Conservation (phyloP, 2,113 vertebrate species). For the Ibidorhyncha struthersii region DNA sequence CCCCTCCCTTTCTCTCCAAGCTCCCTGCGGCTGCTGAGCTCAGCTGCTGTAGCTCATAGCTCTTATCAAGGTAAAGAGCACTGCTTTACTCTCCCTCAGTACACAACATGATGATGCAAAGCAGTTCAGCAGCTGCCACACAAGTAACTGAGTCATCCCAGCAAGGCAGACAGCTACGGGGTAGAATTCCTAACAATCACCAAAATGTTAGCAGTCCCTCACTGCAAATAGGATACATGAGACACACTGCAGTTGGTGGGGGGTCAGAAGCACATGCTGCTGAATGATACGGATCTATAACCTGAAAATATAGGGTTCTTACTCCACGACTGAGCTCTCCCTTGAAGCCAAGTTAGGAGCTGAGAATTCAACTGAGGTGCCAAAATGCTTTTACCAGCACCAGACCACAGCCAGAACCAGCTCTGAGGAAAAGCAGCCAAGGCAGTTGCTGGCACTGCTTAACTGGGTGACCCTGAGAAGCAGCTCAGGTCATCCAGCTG, state of each 20-base stretch:
- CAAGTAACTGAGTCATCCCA: not conserved
- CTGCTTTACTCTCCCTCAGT: not conserved
- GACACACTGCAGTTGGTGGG: not conserved
- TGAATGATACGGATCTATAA: not conserved
- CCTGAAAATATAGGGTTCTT: not conserved
- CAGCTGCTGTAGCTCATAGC: not conserved
- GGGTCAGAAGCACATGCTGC: not conserved
- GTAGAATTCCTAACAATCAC: not conserved
- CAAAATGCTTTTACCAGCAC: not conserved
- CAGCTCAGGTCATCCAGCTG: not conserved
- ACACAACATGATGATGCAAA: accelerated
- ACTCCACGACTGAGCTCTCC: not conserved
- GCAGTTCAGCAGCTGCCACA: not conserved
- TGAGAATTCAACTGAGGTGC: not conserved
- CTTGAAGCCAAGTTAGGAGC: not conserved
- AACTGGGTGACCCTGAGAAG: not conserved
- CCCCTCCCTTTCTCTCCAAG: not conserved
- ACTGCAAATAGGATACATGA: not conserved
- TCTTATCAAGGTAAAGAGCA: not conserved
- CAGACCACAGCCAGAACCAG: not conserved
- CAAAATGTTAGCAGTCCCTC: not conserved
- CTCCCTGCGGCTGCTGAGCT: not conserved
- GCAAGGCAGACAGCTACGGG: not conserved
- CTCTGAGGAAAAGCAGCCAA: not conserved
- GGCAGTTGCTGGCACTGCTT: not conserved